Conservation (phyloP, 92 coral and sea anemone genomes). For the Heteractis magnifica region DNA sequence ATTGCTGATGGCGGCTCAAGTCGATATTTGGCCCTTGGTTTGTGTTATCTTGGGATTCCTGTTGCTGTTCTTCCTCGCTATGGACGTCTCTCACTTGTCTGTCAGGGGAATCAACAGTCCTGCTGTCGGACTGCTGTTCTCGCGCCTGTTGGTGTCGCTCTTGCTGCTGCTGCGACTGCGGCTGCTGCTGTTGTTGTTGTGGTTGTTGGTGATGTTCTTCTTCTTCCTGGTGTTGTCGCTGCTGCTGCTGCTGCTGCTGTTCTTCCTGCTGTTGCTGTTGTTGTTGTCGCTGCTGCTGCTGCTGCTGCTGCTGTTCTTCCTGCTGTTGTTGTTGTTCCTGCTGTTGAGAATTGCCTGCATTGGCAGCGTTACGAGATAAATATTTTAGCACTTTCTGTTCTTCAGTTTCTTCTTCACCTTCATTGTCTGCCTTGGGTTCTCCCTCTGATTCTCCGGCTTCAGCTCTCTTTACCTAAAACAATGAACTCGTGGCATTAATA, state of each 20-base stretch:
- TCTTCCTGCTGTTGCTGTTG: background rate
- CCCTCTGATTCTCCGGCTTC: constrained; percentile 9
- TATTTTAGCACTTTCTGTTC: constrained; percentile 28
- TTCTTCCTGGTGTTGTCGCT: background rate
- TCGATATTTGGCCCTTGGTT: background rate
- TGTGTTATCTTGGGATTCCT: constrained; percentile 1
- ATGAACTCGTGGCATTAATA: background rate
- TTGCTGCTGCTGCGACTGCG: constrained; percentile 2
- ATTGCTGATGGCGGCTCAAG: constrained; percentile 5
- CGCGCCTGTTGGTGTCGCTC: constrained; percentile 12
- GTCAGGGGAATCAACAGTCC: background rate
- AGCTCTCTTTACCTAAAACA: background rate
- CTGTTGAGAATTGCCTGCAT: background rate
- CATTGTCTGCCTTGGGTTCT: constrained; percentile 15
- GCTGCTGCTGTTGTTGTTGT: constrained; percentile 8
- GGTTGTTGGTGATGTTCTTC: background rate
- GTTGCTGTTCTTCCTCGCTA: constrained; percentile 5
- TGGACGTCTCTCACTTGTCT: background rate
- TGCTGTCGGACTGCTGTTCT: background rate
- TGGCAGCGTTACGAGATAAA: constrained; percentile 9
- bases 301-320: constrained; percentile 10
- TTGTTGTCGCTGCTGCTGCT: constrained; percentile 13
- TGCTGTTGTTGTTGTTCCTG: constrained; percentile 4
- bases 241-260: constrained; percentile 16
- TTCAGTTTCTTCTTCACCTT: constrained; percentile 24